These are phyloP conservation scores for Ephialtes manifestator DNA, from an alignment of 2,888 invertebrate genomes.

Conservation along the genomic window DNA sequence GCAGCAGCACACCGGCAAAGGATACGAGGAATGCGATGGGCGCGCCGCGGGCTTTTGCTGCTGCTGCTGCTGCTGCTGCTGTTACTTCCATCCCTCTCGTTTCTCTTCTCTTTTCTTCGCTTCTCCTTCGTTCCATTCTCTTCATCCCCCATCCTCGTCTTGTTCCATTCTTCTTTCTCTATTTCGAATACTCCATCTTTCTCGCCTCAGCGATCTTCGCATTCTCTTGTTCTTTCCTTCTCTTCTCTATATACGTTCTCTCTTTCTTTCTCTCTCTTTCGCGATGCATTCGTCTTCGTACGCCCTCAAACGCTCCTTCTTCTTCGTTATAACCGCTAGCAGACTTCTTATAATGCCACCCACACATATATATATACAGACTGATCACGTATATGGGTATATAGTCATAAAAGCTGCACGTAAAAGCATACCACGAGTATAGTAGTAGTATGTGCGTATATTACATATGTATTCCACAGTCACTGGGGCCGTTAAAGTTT, in stretches of 20 bases:
- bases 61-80: constrained; percentile 40
- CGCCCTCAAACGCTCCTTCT: constrained; percentile 54
- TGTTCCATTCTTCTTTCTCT: constrained; percentile 55
- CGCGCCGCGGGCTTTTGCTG: constrained; percentile 81
- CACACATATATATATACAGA: neutral
- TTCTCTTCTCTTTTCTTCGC: constrained; percentile 44
- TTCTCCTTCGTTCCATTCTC: constrained; percentile 67
- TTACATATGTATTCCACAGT: constrained; percentile 21
- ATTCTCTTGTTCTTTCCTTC: constrained; percentile 45
- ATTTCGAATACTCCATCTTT: constrained; percentile 43
- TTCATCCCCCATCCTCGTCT: constrained; percentile 50
- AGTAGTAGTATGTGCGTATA: neutral
- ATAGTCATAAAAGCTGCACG: constrained; percentile 21
- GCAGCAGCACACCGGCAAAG: constrained; percentile 78
- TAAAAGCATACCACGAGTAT: neutral
- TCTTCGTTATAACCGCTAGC: constrained; percentile 56
- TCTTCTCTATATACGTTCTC: constrained; percentile 8
- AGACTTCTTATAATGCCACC: constrained; percentile 34
- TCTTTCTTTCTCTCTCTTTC: constrained; percentile 26
- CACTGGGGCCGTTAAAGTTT: constrained; percentile 50
- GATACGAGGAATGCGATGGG: constrained; percentile 84
- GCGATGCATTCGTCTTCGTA: constrained; percentile 58
- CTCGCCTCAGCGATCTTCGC: constrained; percentile 33
- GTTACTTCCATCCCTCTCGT: constrained; percentile 52
- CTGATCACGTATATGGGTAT: neutral